These are phyloP conservation scores for Etheostoma cragini DNA, from an alignment of 2,113 vertebrate genomes.

Conservation along the genomic window DNA sequence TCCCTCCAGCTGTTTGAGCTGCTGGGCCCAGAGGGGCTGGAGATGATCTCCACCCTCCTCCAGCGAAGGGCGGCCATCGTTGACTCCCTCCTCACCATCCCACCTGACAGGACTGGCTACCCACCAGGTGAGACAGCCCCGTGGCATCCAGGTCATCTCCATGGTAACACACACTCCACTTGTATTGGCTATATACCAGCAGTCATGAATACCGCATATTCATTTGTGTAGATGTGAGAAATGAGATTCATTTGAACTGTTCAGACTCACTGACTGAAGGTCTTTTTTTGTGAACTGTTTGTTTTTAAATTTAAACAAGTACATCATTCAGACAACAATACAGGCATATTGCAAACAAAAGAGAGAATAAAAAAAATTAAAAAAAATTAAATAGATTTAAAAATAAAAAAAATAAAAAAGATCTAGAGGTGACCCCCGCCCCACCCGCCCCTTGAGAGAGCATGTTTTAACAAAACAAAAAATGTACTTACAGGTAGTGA, in stretches of 20 bases:
- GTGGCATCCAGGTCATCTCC: slow-evolving; percentile 31
- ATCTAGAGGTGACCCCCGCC: too few species aligned
- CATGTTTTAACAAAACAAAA: too few species aligned
- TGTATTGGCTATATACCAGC: background rate
- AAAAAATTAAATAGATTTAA: too few species aligned
- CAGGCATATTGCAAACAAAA: too few species aligned
- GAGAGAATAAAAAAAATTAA: too few species aligned
- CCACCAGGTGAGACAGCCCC: slow-evolving; percentile 84
- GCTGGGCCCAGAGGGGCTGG: slow-evolving; percentile 93
- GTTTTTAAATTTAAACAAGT: too few species aligned
- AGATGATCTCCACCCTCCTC: slow-evolving; percentile 94
- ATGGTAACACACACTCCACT: slow-evolving; percentile 16
- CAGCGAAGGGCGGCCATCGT: slow-evolving; percentile 90
- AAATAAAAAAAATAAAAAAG: too few species aligned
- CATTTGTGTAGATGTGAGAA: background rate
- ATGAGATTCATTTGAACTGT: background rate
- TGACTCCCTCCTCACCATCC: slow-evolving; percentile 84
- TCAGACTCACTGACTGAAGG: background rate
- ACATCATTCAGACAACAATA: too few species aligned
- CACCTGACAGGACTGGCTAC: slow-evolving; percentile 84
- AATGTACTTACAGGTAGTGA: too few species aligned
- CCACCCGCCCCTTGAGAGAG: too few species aligned
- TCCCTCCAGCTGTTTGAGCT: slow-evolving; percentile 92
- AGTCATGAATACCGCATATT: background rate
- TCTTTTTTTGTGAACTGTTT: too few species aligned